phyloP scores from a whole-genome alignment of 1,140 invertebrate genomes.

The Thalassaphorura encarpata region DNA sequence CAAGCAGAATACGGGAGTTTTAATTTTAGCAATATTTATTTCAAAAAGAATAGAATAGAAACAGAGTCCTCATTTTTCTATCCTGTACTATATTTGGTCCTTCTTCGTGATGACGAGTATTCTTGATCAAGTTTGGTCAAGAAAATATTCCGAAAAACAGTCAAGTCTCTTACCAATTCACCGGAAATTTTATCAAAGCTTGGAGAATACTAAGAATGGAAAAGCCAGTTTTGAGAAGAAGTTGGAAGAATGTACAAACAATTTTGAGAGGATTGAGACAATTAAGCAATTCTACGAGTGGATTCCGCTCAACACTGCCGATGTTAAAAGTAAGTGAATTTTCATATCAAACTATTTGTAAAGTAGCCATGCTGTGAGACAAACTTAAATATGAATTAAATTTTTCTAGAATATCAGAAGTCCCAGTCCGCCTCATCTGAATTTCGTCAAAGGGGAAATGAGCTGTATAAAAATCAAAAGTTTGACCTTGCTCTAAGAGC shows the following conservation, averaged over 20 bases:
- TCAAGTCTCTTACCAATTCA: neutral
- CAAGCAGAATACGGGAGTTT: too few species aligned
- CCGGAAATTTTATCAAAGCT: neutral
- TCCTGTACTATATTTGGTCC: too few species aligned
- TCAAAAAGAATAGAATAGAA: too few species aligned
- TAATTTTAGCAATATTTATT: too few species aligned
- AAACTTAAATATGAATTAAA: neutral
- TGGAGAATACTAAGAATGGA: neutral
- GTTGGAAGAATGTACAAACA: neutral
- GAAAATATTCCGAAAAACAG: neutral
- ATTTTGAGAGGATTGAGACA: neutral
- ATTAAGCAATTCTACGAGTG: neutral
- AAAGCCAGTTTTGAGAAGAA: neutral
- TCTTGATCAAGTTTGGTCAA: neutral
- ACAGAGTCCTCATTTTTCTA: neutral
- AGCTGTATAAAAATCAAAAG: slow-evolving; percentile 2
- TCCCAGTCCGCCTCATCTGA: neutral
- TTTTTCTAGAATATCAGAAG: slow-evolving; percentile 6
- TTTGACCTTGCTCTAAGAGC: neutral
- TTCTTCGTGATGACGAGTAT: too few species aligned
- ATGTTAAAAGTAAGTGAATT: neutral
- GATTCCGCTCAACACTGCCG: neutral
- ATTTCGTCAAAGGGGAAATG: slow-evolving; percentile 6
- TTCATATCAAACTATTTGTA: neutral
- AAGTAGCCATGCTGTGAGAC: neutral